Evolutionary conservation across 2,113 vertebrate genomes (phyloP).

Genomic region (Platanista minor): DNA sequence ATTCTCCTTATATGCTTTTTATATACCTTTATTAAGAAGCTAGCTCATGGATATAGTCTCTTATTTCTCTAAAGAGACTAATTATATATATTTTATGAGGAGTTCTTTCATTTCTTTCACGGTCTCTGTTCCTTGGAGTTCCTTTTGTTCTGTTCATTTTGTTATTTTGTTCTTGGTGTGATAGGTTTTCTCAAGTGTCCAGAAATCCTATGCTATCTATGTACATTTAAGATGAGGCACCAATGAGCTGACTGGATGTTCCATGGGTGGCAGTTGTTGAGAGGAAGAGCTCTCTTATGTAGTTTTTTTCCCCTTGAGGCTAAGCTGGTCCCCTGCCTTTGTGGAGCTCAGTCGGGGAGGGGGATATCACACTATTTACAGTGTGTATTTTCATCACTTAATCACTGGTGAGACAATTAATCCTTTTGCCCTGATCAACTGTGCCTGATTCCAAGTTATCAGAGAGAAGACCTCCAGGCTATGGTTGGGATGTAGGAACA

Average conservation of each 20-base stretch:
- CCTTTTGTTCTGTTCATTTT: background rate
- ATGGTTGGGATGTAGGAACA: background rate
- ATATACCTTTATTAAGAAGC: background rate
- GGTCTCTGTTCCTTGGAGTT: background rate
- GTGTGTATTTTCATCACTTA: background rate
- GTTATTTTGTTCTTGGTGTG: background rate
- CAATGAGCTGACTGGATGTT: background rate
- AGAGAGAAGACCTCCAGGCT: background rate
- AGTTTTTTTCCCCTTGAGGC: background rate
- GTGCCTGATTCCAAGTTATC: background rate
- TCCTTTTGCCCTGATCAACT: background rate
- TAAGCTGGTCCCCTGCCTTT: background rate
- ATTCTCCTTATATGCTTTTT: background rate
- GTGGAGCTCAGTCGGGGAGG: background rate
- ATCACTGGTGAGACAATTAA: too few species aligned
- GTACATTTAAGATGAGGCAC: background rate
- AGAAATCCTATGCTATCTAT: background rate
- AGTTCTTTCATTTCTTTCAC: background rate
- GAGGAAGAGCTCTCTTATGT: background rate
- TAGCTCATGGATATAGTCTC: background rate
- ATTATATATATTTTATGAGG: background rate
- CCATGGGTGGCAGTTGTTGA: background rate
- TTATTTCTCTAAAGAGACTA: background rate
- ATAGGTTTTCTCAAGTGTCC: background rate
- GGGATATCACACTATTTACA: too few species aligned